These are phyloP conservation scores for Drosophila austrosaltans DNA, from an alignment of 2,888 invertebrate genomes.

Conservation along the genomic window DNA sequence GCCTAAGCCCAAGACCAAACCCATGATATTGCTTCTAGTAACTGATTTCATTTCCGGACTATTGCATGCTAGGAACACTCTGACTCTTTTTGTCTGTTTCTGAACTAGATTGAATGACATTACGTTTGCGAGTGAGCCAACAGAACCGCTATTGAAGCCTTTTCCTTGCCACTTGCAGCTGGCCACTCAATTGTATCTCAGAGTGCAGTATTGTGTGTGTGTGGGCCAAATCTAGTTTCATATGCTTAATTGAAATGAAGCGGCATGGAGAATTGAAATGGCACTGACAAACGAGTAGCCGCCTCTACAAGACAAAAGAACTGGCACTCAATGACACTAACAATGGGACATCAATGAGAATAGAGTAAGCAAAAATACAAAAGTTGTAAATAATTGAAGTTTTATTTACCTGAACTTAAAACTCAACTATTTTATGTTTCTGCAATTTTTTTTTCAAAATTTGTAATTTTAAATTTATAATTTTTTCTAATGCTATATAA, in stretches of 20 bases:
- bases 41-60: conserved; percentile 50
- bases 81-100: not conserved
- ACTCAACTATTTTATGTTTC: too few species aligned
- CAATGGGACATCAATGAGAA: too few species aligned
- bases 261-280: not conserved
- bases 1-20: conserved; percentile 42
- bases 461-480: too few species aligned
- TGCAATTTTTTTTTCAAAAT: too few species aligned
- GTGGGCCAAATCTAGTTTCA: conserved; percentile 32
- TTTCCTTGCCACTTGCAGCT: conserved; percentile 20
- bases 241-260: conserved; percentile 59
- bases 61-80: conserved; percentile 20
- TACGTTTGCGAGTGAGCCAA: conserved; percentile 29
- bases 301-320: not conserved
- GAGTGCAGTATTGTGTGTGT: conserved; percentile 18
- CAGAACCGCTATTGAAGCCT: conserved; percentile 10
- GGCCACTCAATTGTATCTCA: conserved; percentile 37
- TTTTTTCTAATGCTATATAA: too few species aligned
- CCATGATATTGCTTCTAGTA: conserved; percentile 37
- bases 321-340: not conserved
- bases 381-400: too few species aligned
- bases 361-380: too few species aligned
- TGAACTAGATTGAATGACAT: conserved; percentile 39
- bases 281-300: not conserved
- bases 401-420: too few species aligned